Evolutionary conservation across 2,797 vertebrate genomes (phyloP).

Genomic region (Catharus ustulatus): DNA sequence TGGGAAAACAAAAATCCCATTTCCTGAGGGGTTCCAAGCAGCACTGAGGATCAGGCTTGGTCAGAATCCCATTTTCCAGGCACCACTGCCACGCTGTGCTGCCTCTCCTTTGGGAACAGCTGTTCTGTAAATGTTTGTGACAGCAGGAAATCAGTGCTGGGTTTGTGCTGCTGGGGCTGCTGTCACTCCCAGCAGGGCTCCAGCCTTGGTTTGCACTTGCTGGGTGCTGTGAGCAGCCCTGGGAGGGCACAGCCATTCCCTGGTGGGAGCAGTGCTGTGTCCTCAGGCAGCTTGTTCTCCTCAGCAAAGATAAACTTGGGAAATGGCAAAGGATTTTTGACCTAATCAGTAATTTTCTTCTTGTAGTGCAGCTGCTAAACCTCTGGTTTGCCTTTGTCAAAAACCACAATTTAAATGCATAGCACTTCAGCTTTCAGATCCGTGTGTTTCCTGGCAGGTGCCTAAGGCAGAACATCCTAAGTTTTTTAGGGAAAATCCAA

Average conservation of each 20-base stretch:
- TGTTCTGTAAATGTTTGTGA: background rate
- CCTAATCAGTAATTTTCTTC: background rate
- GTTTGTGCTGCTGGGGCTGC: background rate
- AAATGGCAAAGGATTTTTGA: background rate
- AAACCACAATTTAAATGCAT: background rate
- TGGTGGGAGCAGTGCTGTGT: background rate
- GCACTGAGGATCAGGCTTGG: background rate
- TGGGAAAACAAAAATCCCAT: background rate
- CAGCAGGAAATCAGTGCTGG: background rate
- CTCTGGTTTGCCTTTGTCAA: background rate
- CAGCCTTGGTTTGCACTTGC: background rate
- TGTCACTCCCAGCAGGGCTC: background rate
- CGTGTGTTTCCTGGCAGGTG: background rate
- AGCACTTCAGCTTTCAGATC: background rate
- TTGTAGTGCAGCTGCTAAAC: background rate
- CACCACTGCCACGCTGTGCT: background rate
- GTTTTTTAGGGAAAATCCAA: background rate
- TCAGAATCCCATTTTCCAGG: background rate
- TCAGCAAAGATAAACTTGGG: background rate
- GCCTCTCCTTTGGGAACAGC: background rate
- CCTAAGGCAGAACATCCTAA: background rate
- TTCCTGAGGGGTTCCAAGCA: background rate
- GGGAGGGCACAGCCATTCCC: accelerated
- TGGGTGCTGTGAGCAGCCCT: background rate
- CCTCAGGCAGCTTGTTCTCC: background rate